Evolutionary conservation across 1,140 invertebrate species (phyloP).

Genomic region (Caenorhabditis brenneri): DNA sequence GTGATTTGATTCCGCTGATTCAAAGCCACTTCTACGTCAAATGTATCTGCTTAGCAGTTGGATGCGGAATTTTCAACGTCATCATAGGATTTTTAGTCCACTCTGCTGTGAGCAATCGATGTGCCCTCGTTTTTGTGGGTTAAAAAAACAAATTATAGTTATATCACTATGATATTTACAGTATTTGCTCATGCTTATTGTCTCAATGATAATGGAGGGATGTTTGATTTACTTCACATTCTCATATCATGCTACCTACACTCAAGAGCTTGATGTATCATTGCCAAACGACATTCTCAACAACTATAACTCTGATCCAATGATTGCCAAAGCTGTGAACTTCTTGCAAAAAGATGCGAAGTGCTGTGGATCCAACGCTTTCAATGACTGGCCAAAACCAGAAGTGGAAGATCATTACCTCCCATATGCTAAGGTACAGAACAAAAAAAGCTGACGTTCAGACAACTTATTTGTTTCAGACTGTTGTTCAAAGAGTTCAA

Average conservation of each 20-base stretch:
- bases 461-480: neutral
- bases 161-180: neutral
- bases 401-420: constrained; percentile 26
- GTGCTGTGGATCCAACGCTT: constrained; percentile 10
- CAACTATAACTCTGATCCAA: constrained; percentile 1
- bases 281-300: constrained; percentile 22
- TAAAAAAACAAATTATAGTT: neutral
- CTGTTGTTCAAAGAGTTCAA: neutral
- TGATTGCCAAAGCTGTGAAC: neutral
- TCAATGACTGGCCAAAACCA: constrained; percentile 17
- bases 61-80: neutral
- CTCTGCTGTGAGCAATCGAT: neutral
- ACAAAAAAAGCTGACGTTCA: neutral
- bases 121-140: neutral
- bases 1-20: constrained; percentile 10
- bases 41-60: neutral
- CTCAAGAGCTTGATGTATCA: neutral
- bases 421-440: neutral
- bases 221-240: constrained; percentile 20
- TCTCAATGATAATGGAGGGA: constrained; percentile 15
- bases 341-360: constrained; percentile 2
- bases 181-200: neutral
- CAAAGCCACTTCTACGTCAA: constrained; percentile 29
- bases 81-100: constrained; percentile 6
- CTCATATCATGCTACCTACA: constrained; percentile 3